Evolutionary conservation across 2,888 invertebrate genomes (phyloP).

Genomic region (Macrophya annulata): DNA sequence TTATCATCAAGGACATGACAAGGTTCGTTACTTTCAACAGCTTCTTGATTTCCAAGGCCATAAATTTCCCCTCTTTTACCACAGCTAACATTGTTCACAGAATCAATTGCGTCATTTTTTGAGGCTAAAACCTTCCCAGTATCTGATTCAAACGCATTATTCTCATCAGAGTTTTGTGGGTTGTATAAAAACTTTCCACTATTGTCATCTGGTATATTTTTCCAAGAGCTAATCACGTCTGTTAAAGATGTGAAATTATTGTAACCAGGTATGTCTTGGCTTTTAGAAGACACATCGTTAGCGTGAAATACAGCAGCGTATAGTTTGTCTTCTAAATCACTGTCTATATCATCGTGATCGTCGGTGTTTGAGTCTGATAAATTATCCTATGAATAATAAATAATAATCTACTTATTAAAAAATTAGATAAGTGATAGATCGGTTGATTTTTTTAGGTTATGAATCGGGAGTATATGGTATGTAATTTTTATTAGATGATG

Average conservation of each 20-base stretch:
- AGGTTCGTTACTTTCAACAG: not conserved
- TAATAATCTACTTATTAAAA: not conserved
- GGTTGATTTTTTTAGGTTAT: conserved; percentile 29
- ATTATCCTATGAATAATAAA: not conserved
- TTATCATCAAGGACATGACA: not conserved
- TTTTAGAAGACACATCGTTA: not conserved
- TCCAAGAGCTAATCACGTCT: conserved; percentile 11
- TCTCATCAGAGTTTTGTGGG: not conserved
- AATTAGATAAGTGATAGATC: not conserved
- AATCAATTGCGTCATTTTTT: not conserved
- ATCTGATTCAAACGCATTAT: not conserved
- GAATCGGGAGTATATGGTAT: conserved; percentile 1
- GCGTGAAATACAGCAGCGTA: conserved; percentile 35
- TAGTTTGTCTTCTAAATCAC: conserved; percentile 34
- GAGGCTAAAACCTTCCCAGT: not conserved
- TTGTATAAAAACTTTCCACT: not conserved
- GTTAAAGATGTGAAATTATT: conserved; percentile 8
- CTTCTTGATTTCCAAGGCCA: not conserved
- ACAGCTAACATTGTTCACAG: not conserved
- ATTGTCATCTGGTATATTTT: not conserved
- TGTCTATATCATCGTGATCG: conserved; percentile 15
- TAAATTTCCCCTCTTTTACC: not conserved
- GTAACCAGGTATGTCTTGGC: not conserved
- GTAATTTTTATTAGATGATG: not conserved
- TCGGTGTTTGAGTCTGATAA: conserved; percentile 1